phyloP scores from a whole-genome alignment of 2,113 vertebrate species.

The Dissostichus mawsoni region DNA sequence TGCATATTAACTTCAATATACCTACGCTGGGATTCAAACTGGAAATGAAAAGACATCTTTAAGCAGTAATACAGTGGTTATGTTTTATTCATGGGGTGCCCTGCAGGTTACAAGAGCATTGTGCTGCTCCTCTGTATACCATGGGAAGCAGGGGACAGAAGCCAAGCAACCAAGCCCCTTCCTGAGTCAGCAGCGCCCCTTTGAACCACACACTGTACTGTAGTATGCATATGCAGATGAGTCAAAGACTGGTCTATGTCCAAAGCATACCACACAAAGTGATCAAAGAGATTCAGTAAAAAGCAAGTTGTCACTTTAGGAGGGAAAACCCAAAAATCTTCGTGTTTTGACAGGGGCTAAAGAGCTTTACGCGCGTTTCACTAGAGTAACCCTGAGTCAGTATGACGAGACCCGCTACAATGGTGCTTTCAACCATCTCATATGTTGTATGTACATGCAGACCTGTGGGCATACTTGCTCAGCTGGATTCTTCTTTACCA shows the following conservation, averaged over 20 bases:
- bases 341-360: constrained; percentile 32
- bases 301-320: constrained; percentile 36
- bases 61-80: constrained; percentile 52
- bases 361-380: constrained; percentile 30
- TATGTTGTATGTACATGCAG: constrained; percentile 52
- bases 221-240: constrained; percentile 59
- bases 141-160: constrained; percentile 46
- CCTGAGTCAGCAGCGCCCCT: constrained; percentile 69
- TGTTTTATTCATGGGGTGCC: constrained; percentile 75
- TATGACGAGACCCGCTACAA: constrained; percentile 25
- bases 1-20: constrained; percentile 54
- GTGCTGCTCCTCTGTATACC: constrained; percentile 53
- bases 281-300: constrained; percentile 30
- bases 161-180: constrained; percentile 39
- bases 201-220: constrained; percentile 53
- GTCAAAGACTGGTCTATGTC: constrained; percentile 35
- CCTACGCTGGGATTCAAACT: constrained; percentile 38
- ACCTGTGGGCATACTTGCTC: constrained; percentile 51
- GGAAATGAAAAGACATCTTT: constrained; percentile 69
- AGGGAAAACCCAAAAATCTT: constrained; percentile 13
- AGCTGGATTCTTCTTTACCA: constrained; percentile 62
- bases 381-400: constrained; percentile 40
- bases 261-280: constrained; percentile 29
- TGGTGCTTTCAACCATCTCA: constrained; percentile 36
- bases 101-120: constrained; percentile 54